Percentiles rank a stretch among this genome's conserved stretches.
These are phyloP conservation scores for Lasius fuliginosus DNA, from an alignment of 2,888 invertebrate species.

Conservation along the genomic window DNA sequence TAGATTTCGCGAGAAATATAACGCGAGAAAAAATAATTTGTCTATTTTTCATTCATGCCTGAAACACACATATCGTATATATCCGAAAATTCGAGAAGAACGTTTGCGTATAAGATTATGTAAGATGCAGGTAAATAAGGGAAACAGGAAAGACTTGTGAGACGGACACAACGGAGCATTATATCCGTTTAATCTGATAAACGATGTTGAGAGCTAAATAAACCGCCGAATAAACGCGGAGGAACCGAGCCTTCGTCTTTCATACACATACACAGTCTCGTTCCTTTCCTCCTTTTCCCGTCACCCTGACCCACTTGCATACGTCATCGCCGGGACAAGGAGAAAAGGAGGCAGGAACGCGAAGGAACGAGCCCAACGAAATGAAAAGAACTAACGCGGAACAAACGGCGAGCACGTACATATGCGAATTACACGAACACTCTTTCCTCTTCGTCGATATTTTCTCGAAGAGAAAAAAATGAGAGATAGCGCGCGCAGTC, in stretches of 20 bases:
- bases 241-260: slow-evolving; percentile 5
- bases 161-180: background rate
- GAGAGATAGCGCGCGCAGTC: background rate
- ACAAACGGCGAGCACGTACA: slow-evolving; percentile 2
- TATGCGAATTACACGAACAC: background rate
- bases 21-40: background rate
- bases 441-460: background rate
- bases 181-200: slow-evolving; percentile 30
- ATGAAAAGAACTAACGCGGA: background rate
- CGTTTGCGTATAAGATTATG: background rate
- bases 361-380: background rate
- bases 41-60: background rate
- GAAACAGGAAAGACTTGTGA: background rate
- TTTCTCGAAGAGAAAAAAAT: background rate
- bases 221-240: slow-evolving; percentile 14
- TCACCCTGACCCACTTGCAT: slow-evolving; percentile 30
- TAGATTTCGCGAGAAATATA: background rate
- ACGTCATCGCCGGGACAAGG: background rate
- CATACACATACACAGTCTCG: background rate
- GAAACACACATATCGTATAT: background rate
- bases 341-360: slow-evolving; percentile 18
- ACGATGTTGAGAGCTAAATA: background rate
- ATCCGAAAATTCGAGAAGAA: background rate
- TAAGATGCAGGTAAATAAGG: background rate
- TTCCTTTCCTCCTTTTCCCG: slow-evolving; percentile 5